Percentiles rank a stretch among this genome's conserved stretches.
These are phyloP conservation scores for Stegastes partitus DNA, from an alignment of 2,113 vertebrate species.

Conservation along the genomic window DNA sequence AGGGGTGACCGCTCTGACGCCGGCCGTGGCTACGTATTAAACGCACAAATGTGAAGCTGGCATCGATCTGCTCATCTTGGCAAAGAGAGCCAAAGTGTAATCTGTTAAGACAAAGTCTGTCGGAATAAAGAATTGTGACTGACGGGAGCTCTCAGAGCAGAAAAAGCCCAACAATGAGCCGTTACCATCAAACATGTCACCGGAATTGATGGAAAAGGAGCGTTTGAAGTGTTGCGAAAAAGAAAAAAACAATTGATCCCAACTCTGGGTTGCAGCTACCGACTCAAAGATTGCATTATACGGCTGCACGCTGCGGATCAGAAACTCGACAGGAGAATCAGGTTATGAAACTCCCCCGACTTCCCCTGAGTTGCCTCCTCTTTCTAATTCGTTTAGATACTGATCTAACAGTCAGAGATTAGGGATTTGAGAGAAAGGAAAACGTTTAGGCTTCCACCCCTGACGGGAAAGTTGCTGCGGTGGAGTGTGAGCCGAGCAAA, in stretches of 20 bases:
- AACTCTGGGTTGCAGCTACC: background rate
- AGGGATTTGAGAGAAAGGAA: background rate
- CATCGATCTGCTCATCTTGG: too few relatives aligned
- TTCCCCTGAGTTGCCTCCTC: background rate
- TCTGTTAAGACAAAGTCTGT: too few relatives aligned
- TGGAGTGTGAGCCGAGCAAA: conserved; percentile 23
- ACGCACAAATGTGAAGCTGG: too few relatives aligned
- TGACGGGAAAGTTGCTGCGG: background rate
- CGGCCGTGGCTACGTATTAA: too few relatives aligned
- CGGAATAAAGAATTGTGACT: background rate
- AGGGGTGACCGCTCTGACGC: too few relatives aligned
- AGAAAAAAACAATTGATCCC: background rate
- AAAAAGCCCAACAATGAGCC: background rate
- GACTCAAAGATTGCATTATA: background rate
- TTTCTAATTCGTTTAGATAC: conserved; percentile 3
- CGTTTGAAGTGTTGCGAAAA: background rate
- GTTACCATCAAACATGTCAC: background rate
- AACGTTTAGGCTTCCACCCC: conserved; percentile 3
- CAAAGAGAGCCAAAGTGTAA: too few relatives aligned
- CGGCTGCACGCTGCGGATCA: background rate
- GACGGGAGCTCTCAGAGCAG: background rate
- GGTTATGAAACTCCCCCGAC: background rate
- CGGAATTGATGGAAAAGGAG: too few relatives aligned
- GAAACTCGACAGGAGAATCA: background rate
- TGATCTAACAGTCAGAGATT: background rate